phyloP scores from a whole-genome alignment of 37 sponge, comb jelly and placozoan genomes.

The Trichoplax adhaerens region DNA sequence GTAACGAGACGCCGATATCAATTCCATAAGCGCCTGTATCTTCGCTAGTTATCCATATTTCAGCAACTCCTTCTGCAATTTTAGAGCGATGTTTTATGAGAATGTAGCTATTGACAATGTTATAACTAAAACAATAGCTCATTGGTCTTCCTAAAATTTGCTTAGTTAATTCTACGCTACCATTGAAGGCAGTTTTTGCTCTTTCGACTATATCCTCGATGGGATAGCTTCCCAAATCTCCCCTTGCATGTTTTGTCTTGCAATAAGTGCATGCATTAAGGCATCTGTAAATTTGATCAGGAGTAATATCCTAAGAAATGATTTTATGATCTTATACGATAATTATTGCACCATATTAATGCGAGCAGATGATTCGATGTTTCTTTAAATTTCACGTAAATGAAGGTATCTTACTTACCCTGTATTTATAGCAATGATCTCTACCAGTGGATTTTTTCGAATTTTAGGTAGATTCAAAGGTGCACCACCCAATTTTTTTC shows the following conservation, averaged over 20 bases:
- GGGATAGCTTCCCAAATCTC: conserved; percentile 80
- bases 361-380: background rate
- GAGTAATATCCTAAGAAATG: background rate
- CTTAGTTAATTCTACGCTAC: conserved; percentile 9
- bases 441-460: conserved; percentile 72
- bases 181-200: conserved; percentile 65
- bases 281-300: conserved; percentile 26
- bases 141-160: background rate
- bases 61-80: conserved; percentile 66
- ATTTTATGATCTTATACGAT: no score
- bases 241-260: conserved; percentile 93
- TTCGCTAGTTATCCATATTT: conserved; percentile 93
- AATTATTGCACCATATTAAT: no score
- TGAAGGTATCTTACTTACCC: conserved; percentile 30
- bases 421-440: conserved; percentile 88
- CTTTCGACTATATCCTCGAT: conserved; percentile 59
- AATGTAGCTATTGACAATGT: background rate
- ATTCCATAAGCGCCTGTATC: conserved; percentile 87
- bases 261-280: conserved; percentile 96
- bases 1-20: conserved; percentile 77
- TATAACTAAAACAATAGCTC: background rate
- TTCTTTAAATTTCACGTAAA: background rate
- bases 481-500: conserved; percentile 60
- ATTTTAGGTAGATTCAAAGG: conserved; percentile 78
- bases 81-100: background rate